phyloP scores from a whole-genome alignment of 2,888 invertebrate genomes.

The Drosophila parthenogenetica region DNA sequence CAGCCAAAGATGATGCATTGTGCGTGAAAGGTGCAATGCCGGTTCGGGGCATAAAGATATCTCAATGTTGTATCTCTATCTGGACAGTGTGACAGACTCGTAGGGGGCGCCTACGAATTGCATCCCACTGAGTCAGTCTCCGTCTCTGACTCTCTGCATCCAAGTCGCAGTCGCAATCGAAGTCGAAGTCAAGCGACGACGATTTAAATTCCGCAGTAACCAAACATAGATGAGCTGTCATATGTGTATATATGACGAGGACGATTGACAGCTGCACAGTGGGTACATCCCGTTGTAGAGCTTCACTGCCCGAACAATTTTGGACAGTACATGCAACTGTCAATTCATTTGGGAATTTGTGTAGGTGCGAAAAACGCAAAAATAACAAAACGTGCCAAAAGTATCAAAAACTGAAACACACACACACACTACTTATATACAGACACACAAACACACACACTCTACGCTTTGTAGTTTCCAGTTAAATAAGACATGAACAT shows the following conservation, averaged over 20 bases:
- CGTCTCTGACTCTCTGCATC: not conserved
- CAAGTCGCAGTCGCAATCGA: not conserved
- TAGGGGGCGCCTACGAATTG: constrained; percentile 80
- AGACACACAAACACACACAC: constrained; percentile 28
- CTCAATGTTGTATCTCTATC: constrained; percentile 75
- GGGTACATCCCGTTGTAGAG: constrained; percentile 34
- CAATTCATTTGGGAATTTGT: constrained; percentile 65
- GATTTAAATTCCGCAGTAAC: constrained; percentile 72
- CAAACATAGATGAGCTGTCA: constrained; percentile 73
- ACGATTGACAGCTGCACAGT: constrained; percentile 80
- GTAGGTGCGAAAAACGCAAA: constrained; percentile 65
- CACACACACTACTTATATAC: constrained; percentile 10
- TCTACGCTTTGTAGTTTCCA: constrained; percentile 51
- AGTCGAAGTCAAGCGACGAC: constrained; percentile 40
- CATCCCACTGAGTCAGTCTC: constrained; percentile 77
- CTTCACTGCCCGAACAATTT: constrained; percentile 34
- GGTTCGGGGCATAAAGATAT: constrained; percentile 65
- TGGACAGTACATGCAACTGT: constrained; percentile 62
- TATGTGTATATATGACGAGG: constrained; percentile 69
- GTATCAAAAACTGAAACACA: constrained; percentile 14
- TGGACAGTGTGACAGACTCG: constrained; percentile 71
- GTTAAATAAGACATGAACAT: constrained; percentile 77
- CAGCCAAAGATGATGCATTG: constrained; percentile 80
- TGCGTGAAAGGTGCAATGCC: constrained; percentile 78
- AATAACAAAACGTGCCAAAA: constrained; percentile 74